Evolutionary conservation across 2,888 invertebrate species (phyloP).

Genomic region (Cryptocephalus primarius): DNA sequence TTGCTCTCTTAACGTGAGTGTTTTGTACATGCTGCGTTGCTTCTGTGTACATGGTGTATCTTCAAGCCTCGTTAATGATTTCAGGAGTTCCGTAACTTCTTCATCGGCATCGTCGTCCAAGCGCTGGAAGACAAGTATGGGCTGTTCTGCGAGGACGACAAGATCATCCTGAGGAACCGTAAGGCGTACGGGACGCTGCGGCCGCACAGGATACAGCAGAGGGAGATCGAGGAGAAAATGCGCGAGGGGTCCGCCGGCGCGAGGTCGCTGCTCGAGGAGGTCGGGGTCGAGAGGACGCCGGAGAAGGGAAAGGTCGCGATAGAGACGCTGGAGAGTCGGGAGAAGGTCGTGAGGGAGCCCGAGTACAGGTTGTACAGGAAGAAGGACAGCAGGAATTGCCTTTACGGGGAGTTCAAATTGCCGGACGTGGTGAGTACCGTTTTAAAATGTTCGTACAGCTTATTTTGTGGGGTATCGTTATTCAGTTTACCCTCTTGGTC

Average conservation of each 20-base stretch:
- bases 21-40: no score
- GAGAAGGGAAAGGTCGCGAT: conserved; percentile 17
- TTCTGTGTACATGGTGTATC: no score
- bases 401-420: conserved; percentile 53
- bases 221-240: conserved; percentile 45
- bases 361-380: conserved; percentile 49
- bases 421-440: conserved; percentile 43
- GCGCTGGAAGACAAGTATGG: conserved; percentile 70
- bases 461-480: no score
- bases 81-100: conserved; percentile 64
- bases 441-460: not conserved
- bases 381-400: conserved; percentile 43
- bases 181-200: conserved; percentile 65
- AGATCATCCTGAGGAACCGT: conserved; percentile 59
- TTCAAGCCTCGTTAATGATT: no score
- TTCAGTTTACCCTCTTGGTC: no score
- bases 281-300: conserved; percentile 13
- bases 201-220: conserved; percentile 62
- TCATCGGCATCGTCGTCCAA: conserved; percentile 69
- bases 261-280: conserved; percentile 18
- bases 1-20: no score
- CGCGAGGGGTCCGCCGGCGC: conserved; percentile 8
- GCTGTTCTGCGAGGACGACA: conserved; percentile 54
- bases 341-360: conserved; percentile 36
- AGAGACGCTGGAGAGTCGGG: conserved; percentile 26